Evolutionary conservation across 2,888 invertebrate species (phyloP).

Genomic region (Volucella inflata): DNA sequence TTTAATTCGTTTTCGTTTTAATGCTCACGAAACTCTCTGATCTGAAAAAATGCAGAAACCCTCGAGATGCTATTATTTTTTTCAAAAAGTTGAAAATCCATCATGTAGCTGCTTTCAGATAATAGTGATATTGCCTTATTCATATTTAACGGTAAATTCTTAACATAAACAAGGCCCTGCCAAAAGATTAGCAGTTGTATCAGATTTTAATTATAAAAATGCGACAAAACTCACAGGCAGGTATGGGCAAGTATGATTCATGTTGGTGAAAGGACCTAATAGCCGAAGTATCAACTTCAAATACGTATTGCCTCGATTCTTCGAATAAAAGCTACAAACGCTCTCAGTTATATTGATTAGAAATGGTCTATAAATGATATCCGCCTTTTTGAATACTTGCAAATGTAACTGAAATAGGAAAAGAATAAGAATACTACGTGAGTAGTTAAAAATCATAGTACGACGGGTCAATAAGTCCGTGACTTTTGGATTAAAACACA

Average conservation of each 20-base stretch:
- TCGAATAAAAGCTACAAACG: constrained; percentile 23
- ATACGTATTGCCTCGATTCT: constrained; percentile 8
- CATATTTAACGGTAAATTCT: neutral
- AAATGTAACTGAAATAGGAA: neutral
- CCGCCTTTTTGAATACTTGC: neutral
- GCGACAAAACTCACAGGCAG: constrained; percentile 1
- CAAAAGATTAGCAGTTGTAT: neutral
- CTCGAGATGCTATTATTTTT: no score
- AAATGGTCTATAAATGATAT: constrained; percentile 14
- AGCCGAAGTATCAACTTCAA: neutral
- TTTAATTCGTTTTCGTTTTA: no score
- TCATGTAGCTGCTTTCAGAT: neutral
- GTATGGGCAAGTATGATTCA: constrained; percentile 47
- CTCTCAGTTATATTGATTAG: constrained; percentile 30
- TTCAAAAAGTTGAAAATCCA: neutral
- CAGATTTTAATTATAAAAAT: no score
- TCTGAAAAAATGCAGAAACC: no score
- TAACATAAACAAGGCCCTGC: neutral
- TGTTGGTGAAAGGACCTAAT: neutral
- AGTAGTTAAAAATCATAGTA: neutral
- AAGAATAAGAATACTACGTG: neutral
- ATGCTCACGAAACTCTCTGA: no score
- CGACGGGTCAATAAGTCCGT: no score
- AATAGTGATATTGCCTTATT: neutral
- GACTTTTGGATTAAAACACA: no score